Evolutionary conservation across 1,140 invertebrate genomes (phyloP).

Genomic region (Meteorus sp.): DNA sequence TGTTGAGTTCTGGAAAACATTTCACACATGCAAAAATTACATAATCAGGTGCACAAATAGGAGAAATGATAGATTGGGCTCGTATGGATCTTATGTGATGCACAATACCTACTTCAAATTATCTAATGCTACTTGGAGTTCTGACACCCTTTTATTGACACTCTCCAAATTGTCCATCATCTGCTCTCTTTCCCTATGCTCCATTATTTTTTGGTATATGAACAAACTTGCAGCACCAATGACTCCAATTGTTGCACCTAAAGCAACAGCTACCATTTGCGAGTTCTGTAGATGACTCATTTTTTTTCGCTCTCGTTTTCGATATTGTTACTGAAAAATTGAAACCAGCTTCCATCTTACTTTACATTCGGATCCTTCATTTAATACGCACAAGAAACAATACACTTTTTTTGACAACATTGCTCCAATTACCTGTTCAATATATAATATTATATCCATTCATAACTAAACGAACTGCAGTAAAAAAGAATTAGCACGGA

Average conservation of each 20-base stretch:
- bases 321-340: too few relatives aligned
- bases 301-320: too few relatives aligned
- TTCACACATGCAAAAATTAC: too few relatives aligned
- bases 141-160: slow-evolving; percentile 43
- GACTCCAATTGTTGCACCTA: slow-evolving; percentile 64
- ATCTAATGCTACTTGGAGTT: slow-evolving; percentile 48
- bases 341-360: too few relatives aligned
- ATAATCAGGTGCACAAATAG: too few relatives aligned
- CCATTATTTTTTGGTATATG: slow-evolving; percentile 66
- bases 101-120: slow-evolving; percentile 38
- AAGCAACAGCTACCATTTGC: slow-evolving; percentile 45
- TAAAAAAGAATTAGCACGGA: too few relatives aligned
- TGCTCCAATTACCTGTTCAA: too few relatives aligned
- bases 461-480: too few relatives aligned
- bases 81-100: slow-evolving; percentile 4
- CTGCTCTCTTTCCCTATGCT: slow-evolving; percentile 60
- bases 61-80: slow-evolving; percentile 26
- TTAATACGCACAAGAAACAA: too few relatives aligned
- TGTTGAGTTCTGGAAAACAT: slow-evolving; percentile 33
- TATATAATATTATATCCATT: too few relatives aligned
- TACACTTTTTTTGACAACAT: too few relatives aligned
- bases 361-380: too few relatives aligned
- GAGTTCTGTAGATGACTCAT: slow-evolving; percentile 44
- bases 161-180: slow-evolving; percentile 50
- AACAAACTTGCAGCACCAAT: slow-evolving; percentile 66